These are phyloP conservation scores for Leptinotarsa peninsularis DNA, from an alignment of 2,888 invertebrate species.

Conservation along the genomic window DNA sequence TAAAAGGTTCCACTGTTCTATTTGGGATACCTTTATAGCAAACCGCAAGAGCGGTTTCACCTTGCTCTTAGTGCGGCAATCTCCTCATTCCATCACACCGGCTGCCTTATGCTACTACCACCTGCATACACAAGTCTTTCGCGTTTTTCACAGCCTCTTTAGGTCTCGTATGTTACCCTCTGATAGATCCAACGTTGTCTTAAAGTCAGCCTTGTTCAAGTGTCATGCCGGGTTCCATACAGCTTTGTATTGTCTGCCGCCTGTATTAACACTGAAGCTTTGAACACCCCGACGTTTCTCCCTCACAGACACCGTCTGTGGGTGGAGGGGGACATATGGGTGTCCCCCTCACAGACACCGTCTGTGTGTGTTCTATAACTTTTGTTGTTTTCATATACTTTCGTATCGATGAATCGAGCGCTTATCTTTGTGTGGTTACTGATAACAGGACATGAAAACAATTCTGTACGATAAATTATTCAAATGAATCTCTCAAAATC, in stretches of 20 bases:
- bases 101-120: background rate
- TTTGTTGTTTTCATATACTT: too few relatives aligned
- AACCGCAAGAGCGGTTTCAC: background rate
- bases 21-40: background rate
- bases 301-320: too few relatives aligned
- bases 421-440: too few relatives aligned
- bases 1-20: background rate
- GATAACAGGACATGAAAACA: too few relatives aligned
- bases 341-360: too few relatives aligned
- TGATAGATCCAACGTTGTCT: background rate
- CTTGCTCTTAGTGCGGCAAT: background rate
- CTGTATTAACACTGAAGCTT: background rate
- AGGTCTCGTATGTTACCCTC: background rate
- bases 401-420: too few relatives aligned
- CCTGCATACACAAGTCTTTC: background rate
- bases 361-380: too few relatives aligned
- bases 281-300: too few relatives aligned
- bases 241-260: background rate
- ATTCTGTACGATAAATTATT: too few relatives aligned
- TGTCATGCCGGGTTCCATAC: background rate
- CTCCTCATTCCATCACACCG: background rate
- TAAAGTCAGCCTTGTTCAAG: background rate
- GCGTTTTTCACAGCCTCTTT: background rate
- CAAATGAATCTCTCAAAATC: too few relatives aligned
- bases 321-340: too few relatives aligned